Base-by-base conservation (phyloP, 2,797 vertebrate species). In the Gymnodraco acuticeps region DNA sequence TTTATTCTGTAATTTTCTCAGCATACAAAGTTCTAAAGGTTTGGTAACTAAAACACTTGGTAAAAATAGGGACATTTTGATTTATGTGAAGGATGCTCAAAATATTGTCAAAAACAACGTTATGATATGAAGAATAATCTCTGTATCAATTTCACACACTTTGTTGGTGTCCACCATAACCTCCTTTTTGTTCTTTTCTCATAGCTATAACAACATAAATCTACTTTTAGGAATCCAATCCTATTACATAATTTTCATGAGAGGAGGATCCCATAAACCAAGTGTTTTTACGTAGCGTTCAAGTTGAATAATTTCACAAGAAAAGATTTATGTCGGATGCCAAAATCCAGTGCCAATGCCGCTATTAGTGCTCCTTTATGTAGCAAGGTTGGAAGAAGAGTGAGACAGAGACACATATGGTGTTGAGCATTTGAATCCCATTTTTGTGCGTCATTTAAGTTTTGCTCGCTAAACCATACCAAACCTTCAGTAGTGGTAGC, bases 361-460 rank as follows among this genome's bases (percentile, higher is more conserved):
- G 60, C 20, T 68, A 50, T 42, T 11, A 20, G 16, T 38, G 42
- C 53, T 41, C 41, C 38, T 45, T 38, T 45, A 51, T 23, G 23
- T 52, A 51, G 11, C 19, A 41, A 67, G 38, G 64, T 5, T 1
- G 15, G 20, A 55, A 54, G 43, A 46, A 53, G 42, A 41, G 20
- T 33, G 16, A 13, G n/a, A n/a, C n/a, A 20, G 20, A 20, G 56
- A 16, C 51, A 68, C 38, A 9, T 38, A 38, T n/a, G 13, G 47
- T 64, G 60, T 31, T 23, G 8, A 69, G 13, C 31, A 62, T 65
- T 66, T 65, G 4, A 56, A 64, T 77, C 58, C 76, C 3, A 19
- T 47, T 20, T 47, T 53, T 58, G 48, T 67, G 17, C 6, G 33
- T 38, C 6, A 38, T 38, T 38, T 9, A 38, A 9, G 33, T 9